These are phyloP conservation scores for Coreius guichenoti DNA, from an alignment of 2,797 vertebrate genomes.

Conservation along the genomic window DNA sequence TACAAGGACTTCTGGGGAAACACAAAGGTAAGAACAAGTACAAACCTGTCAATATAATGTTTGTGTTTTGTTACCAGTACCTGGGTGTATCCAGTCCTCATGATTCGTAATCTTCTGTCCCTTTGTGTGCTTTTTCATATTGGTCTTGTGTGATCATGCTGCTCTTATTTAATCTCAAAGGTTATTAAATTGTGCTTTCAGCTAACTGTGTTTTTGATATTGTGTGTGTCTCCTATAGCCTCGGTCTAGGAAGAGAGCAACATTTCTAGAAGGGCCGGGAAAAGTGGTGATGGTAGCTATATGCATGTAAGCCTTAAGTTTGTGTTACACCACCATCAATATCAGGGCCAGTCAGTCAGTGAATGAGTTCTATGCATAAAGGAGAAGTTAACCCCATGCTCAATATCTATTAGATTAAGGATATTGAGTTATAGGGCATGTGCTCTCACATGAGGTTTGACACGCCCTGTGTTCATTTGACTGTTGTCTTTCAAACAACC, in stretches of 20 bases:
- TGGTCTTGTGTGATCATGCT: not conserved
- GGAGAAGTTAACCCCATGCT: not conserved
- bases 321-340: not conserved
- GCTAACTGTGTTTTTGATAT: not conserved
- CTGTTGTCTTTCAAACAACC: not conserved
- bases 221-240: constrained; percentile 79
- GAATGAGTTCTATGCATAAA: not conserved
- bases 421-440: constrained; percentile 74
- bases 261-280: constrained; percentile 93
- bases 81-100: not conserved
- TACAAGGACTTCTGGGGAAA: constrained; percentile 97
- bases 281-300: constrained; percentile 99
- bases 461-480: not conserved
- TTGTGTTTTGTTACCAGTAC: not conserved
- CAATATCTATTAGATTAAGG: constrained; percentile 70
- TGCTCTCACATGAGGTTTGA: constrained; percentile 72
- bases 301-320: constrained; percentile 91
- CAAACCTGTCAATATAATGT: not conserved
- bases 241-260: constrained; percentile 84
- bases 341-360: not conserved
- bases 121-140: not conserved
- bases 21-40: constrained; percentile 86
- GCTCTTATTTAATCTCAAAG: not conserved
- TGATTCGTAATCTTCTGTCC: not conserved
- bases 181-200: not conserved